Evolutionary conservation across 1,140 invertebrate species (phyloP).

Genomic region (Drosophila chauvacae): DNA sequence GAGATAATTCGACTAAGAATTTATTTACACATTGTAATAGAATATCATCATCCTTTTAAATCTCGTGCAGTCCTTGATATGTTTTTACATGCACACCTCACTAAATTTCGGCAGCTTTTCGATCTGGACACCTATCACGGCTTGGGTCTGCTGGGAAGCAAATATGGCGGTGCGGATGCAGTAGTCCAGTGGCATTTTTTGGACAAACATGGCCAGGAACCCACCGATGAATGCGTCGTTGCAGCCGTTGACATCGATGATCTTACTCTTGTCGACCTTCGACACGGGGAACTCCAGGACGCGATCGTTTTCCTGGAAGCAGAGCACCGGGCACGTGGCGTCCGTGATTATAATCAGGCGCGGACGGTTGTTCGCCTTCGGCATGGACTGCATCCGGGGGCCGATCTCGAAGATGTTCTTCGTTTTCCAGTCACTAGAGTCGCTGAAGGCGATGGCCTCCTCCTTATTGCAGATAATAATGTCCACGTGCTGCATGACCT

Average conservation of each 20-base stretch:
- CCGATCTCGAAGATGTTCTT: constrained; percentile 63
- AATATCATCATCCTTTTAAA: background rate
- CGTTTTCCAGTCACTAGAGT: constrained; percentile 43
- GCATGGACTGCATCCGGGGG: constrained; percentile 28
- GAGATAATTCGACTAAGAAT: background rate
- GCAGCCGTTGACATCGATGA: constrained; percentile 98
- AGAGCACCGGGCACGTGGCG: constrained; percentile 48
- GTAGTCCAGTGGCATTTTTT: constrained; percentile 86
- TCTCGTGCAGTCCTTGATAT: too few relatives aligned
- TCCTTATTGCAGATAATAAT: constrained; percentile 64
- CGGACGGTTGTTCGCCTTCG: constrained; percentile 40
- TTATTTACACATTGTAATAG: background rate
- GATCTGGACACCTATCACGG: constrained; percentile 52
- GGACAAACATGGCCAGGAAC: constrained; percentile 94
- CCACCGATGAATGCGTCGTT: constrained; percentile 99
- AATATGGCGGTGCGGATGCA: constrained; percentile 69
- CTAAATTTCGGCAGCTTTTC: constrained; percentile 61
- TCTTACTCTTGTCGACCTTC: constrained; percentile 88
- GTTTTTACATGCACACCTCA: constrained; percentile 46
- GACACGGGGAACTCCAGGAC: constrained; percentile 86
- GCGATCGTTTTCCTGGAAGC: constrained; percentile 56
- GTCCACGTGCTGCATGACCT: constrained; percentile 47
- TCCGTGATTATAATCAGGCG: constrained; percentile 56
- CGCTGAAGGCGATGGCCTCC: constrained; percentile 50
- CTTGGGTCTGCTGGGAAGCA: constrained; percentile 52